Percentiles rank a stretch among this genome's conserved stretches.
Conservation (phyloP, 2,113 vertebrate species). For the Crocuta crocuta region DNA sequence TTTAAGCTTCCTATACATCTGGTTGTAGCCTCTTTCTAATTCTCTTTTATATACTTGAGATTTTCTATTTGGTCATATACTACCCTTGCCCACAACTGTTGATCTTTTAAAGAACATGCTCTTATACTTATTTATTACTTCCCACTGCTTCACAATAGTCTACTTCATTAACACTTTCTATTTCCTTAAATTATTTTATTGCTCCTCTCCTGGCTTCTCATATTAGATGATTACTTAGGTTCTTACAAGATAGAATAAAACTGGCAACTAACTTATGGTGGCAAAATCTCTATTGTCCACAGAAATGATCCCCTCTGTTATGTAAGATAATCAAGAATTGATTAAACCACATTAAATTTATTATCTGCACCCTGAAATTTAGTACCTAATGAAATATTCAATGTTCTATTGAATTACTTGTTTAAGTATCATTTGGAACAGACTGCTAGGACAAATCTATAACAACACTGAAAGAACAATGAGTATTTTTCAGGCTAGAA, state of each 20-base stretch:
- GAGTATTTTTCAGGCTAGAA: constrained; percentile 53
- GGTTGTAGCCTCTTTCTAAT: not conserved
- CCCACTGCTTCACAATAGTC: not conserved
- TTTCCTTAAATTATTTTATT: constrained; percentile 10
- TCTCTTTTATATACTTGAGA: not conserved
- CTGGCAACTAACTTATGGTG: not conserved
- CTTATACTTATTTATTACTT: not conserved
- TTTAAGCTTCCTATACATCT: not conserved
- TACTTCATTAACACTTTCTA: not conserved
- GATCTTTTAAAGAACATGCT: not conserved
- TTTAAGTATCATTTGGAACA: constrained; percentile 57
- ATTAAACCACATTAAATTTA: constrained; percentile 31
- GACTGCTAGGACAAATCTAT: not conserved
- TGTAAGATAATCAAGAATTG: constrained; percentile 39
- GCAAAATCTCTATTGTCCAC: constrained; percentile 18
- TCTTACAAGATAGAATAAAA: not conserved
- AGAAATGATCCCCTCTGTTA: constrained; percentile 5
- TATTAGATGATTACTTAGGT: not conserved
- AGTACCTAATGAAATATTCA: constrained; percentile 46
- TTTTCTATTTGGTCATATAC: not conserved
- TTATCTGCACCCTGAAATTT: not conserved
- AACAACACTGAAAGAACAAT: constrained; percentile 47
- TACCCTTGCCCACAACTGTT: not conserved
- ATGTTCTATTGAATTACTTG: constrained; percentile 20
- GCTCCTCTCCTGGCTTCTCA: not conserved